Evolutionary conservation across 2,888 invertebrate species (phyloP).

Genomic region (Syritta pipiens): DNA sequence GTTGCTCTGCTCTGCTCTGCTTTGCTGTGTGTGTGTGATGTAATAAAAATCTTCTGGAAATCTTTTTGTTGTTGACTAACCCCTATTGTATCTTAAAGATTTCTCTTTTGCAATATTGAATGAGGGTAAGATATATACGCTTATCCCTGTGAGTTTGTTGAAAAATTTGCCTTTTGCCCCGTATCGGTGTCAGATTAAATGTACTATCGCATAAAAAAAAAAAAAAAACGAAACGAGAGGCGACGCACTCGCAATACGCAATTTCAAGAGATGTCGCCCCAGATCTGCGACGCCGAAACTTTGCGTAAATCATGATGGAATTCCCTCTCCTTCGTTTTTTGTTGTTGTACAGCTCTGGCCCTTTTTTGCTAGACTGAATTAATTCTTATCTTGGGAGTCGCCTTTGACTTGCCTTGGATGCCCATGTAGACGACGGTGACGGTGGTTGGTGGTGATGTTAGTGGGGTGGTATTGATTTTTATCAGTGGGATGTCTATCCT

Average conservation of each 20-base stretch:
- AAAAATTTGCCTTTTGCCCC: slow-evolving; percentile 65
- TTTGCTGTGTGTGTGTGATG: too few species aligned
- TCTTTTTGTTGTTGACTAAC: slow-evolving; percentile 61
- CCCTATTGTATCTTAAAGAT: slow-evolving; percentile 65
- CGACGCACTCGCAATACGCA: slow-evolving; percentile 64
- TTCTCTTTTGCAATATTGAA: slow-evolving; percentile 31
- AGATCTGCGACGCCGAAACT: slow-evolving; percentile 65
- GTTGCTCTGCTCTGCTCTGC: too few species aligned
- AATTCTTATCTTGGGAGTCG: slow-evolving; percentile 61
- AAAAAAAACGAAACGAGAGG: too few species aligned
- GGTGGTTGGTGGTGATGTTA: slow-evolving; percentile 2
- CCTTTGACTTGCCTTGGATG: slow-evolving; percentile 48
- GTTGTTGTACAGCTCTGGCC: too few species aligned
- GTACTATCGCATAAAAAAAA: slow-evolving; percentile 63
- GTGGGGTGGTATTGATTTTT: slow-evolving; percentile 57
- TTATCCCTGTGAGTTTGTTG: slow-evolving; percentile 20
- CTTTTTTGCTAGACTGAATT: slow-evolving; percentile 55
- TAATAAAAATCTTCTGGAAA: slow-evolving; percentile 66
- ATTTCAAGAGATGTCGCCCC: slow-evolving; percentile 64
- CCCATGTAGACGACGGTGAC: neutral
- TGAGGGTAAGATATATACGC: slow-evolving; percentile 43
- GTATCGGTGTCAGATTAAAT: slow-evolving; percentile 68
- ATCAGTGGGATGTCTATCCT: slow-evolving; percentile 55
- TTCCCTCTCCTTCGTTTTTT: slow-evolving; percentile 27
- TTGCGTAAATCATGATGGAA: slow-evolving; percentile 68